A percentile compares a stretch with the other conserved stretches of the same genome.
Conservation (phyloP, 2,113 vertebrate species). For the Seriola aureovittata region DNA sequence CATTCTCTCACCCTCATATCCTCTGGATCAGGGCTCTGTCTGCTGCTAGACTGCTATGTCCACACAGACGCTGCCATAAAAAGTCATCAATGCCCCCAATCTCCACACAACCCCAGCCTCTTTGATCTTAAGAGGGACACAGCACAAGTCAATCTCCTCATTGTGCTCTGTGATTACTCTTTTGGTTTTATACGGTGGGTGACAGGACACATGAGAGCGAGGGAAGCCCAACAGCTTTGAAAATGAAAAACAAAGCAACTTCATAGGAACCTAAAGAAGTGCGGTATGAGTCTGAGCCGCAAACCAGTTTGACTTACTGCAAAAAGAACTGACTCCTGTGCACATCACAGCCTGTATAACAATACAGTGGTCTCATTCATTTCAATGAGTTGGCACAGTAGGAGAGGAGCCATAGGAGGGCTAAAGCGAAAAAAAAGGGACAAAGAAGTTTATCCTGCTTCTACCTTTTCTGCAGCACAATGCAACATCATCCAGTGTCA, state of each 20-base stretch:
- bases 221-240: conserved; percentile 24
- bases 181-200: conserved; percentile 44
- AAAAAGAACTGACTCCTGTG: not conserved
- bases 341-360: conserved; percentile 9
- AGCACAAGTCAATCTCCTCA: conserved; percentile 44
- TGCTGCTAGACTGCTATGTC: conserved; percentile 65
- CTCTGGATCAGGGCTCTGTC: conserved; percentile 56
- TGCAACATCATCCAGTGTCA: not conserved
- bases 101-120: conserved; percentile 42
- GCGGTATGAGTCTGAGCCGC: conserved; percentile 11
- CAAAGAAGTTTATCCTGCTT: not conserved
- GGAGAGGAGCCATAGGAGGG: not conserved
- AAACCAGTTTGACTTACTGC: conserved; percentile 32
- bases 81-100: conserved; percentile 59
- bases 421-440: not conserved
- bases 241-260: conserved; percentile 26
- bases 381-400: conserved; percentile 34
- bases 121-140: conserved; percentile 70
- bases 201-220: conserved; percentile 11
- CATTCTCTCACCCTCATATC: conserved; percentile 69
- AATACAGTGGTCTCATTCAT: conserved; percentile 31
- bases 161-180: conserved; percentile 58
- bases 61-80: conserved; percentile 77
- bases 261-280: conserved; percentile 20
- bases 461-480: not conserved